Conservation (phyloP, 2,113 vertebrate genomes). For the Eupsittula cactorum region DNA sequence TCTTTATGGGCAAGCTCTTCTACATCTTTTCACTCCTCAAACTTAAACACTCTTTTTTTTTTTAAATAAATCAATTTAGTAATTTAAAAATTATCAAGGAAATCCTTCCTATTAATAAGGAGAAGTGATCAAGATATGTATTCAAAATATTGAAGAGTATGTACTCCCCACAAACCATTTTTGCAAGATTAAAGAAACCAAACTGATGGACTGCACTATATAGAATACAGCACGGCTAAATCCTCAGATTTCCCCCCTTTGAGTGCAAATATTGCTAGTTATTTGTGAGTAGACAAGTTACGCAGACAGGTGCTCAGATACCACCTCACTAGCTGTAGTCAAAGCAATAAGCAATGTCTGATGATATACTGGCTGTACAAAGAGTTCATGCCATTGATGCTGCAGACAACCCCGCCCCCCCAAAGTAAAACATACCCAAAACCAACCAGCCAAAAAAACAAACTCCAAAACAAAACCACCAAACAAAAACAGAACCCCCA, state of each 20-base stretch:
- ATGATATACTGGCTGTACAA: neutral
- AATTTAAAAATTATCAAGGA: neutral
- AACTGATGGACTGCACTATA: neutral
- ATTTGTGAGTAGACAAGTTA: neutral
- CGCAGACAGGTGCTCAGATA: neutral
- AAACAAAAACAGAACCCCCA: neutral
- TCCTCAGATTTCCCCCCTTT: neutral
- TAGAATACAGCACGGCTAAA: neutral
- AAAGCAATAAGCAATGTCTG: neutral
- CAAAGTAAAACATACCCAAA: neutral
- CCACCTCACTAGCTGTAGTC: neutral
- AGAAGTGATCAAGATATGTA: neutral
- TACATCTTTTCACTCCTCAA: accelerated
- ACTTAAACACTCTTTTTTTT: neutral
- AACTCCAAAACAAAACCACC: neutral
- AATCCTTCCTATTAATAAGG: neutral
- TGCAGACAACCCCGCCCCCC: neutral
- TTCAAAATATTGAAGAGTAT: neutral
- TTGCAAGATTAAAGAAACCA: neutral
- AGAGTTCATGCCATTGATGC: neutral
- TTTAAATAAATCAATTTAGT: neutral
- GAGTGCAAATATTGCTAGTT: neutral
- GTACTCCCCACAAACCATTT: neutral
- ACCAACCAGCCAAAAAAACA: neutral
- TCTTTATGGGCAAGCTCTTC: neutral